A percentile compares a stretch with the other conserved stretches of the same genome.
Conservation (phyloP, 2,888 invertebrate species). For the Alentia gelatinosa region DNA sequence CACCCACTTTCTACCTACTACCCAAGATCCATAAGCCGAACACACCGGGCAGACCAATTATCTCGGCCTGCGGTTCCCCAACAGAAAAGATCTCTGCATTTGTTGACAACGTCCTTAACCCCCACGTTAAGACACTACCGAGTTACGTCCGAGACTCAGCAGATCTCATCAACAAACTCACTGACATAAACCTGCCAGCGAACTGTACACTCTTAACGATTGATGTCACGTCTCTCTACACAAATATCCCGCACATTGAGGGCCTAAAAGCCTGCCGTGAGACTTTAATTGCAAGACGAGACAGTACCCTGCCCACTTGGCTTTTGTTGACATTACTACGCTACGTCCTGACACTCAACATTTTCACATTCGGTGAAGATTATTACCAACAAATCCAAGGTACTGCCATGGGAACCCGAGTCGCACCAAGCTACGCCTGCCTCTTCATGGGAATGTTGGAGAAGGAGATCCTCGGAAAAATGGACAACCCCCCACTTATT, state of each 20-base stretch:
- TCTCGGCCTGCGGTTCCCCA: background rate
- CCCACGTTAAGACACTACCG: background rate
- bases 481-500: slow-evolving; percentile 33
- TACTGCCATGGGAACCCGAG: slow-evolving; percentile 63
- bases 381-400: slow-evolving; percentile 58
- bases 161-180: background rate
- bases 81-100: slow-evolving; percentile 1
- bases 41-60: background rate
- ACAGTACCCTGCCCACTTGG: background rate
- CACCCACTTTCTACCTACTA: background rate
- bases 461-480: slow-evolving; percentile 23
- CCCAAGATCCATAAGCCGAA: background rate
- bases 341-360: slow-evolving; percentile 53
- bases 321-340: background rate
- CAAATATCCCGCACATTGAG: slow-evolving; percentile 4
- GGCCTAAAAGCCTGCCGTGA: background rate
- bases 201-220: background rate
- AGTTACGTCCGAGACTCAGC: background rate
- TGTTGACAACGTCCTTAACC: background rate
- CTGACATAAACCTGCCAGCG: background rate
- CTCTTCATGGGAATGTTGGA: slow-evolving; percentile 63
- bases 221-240: slow-evolving; percentile 7
- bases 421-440: slow-evolving; percentile 60
- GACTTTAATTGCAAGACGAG: background rate
- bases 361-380: slow-evolving; percentile 59